A percentile compares a stretch with the other conserved stretches of the same genome.
These are phyloP conservation scores for Kryphioiulus occultus DNA, from an alignment of 2,888 invertebrate genomes.

Conservation along the genomic window DNA sequence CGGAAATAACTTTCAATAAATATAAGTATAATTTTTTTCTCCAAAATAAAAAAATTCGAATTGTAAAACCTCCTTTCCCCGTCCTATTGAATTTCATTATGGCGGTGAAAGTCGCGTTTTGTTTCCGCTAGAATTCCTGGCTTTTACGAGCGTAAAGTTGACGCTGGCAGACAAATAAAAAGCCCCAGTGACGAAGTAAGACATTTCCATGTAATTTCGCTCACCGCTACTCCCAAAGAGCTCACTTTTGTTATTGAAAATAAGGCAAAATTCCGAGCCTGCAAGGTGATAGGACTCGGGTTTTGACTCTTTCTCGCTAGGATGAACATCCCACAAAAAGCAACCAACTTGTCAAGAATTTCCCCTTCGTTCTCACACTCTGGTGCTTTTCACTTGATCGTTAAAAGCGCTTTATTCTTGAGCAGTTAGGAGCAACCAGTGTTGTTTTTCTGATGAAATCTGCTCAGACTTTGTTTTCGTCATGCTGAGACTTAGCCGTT, in stretches of 20 bases:
- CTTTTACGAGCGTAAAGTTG: slow-evolving; percentile 18
- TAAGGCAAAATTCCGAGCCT: background rate
- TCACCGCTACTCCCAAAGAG: background rate
- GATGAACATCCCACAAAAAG: background rate
- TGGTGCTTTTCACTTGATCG: background rate
- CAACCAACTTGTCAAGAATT: background rate
- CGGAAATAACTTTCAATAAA: slow-evolving; percentile 22
- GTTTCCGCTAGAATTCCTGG: slow-evolving; percentile 29
- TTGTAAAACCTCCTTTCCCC: background rate
- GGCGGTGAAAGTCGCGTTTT: slow-evolving; percentile 11
- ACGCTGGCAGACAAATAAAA: slow-evolving; percentile 17
- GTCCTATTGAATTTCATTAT: slow-evolving; percentile 32
- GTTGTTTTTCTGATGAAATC: background rate
- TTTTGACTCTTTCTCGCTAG: background rate
- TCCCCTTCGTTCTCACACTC: background rate
- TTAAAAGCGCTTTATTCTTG: background rate
- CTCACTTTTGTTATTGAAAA: slow-evolving; percentile 20
- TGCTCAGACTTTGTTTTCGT: background rate
- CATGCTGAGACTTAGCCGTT: background rate
- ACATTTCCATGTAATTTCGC: slow-evolving; percentile 32
- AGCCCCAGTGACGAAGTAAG: slow-evolving; percentile 14
- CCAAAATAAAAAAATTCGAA: background rate
- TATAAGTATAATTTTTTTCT: slow-evolving; percentile 7
- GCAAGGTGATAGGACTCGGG: background rate
- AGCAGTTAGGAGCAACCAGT: background rate